Base-by-base conservation (phyloP, 2,888 invertebrate genomes). In the Ceriagrion tenellum region DNA sequence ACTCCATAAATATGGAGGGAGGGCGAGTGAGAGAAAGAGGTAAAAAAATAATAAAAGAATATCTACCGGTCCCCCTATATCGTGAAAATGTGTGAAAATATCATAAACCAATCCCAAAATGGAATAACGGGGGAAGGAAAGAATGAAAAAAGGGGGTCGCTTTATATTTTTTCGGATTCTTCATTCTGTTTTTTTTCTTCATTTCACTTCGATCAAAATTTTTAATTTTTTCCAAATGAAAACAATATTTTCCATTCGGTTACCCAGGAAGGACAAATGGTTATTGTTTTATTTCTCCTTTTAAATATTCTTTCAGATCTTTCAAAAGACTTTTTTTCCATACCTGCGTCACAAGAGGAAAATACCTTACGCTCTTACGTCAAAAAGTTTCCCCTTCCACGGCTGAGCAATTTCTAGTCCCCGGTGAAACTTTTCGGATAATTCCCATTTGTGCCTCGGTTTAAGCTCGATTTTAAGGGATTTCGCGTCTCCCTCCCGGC, bases 1-100 rank as follows among this genome's bases (percentile, higher is more conserved):
- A 69, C 69, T 69, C 69, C 69, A 69, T 69, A 69, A 69, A 69
- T 69, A 69, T 69, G 69, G 69, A 20, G 59, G 59, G 59, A 59
- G 20, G 8, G 47, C 8, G 47, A 47, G 47, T 47, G 47, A 8
- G 20, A 12, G 12, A 59, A 12, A 16, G 59, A 59, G 12, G 0
- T 10, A 47, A 47, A 47, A 47, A 47, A 59, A 59, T 59, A 20
- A 59, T 26, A 69, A 81, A 35, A 81, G 35, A 35, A 81, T 35
- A 35, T 81, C 35, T 81, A 13, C 35, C 20, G 69, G n/a, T 81
- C 3, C 16, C 35, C 81, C 30, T 81, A 35, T 13, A 4, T 8
- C 2, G 35, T 81, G 81, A 81, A 81, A 81, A 69, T 13, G 81
- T 35, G 81, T 81, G 35, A 35, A 81, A 81, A 81, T 81, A 35